These are phyloP conservation scores for Pheosia tremula DNA, from an alignment of 2,888 invertebrate genomes.

Conservation along the genomic window DNA sequence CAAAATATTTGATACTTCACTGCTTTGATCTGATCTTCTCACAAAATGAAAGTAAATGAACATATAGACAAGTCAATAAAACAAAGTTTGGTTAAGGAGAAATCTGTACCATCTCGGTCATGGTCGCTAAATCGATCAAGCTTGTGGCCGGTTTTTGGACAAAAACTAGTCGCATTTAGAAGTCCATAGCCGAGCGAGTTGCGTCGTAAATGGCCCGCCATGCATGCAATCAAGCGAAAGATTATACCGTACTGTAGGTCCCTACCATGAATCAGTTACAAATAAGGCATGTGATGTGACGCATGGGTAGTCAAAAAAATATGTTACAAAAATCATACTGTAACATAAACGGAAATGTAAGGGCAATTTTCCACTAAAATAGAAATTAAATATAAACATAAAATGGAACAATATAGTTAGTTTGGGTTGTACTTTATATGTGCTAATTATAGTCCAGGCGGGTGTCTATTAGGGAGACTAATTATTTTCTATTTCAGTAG, in stretches of 20 bases:
- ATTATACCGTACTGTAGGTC: conserved; percentile 29
- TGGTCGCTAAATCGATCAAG: conserved; percentile 51
- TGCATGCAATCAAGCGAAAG: conserved; percentile 34
- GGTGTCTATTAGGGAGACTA: too few species aligned
- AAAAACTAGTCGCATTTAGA: conserved; percentile 50
- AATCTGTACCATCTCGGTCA: conserved; percentile 51
- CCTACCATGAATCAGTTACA: conserved; percentile 39
- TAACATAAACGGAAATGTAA: too few species aligned
- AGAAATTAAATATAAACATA: too few species aligned
- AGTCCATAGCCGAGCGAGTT: conserved; percentile 30
- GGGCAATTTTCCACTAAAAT: too few species aligned
- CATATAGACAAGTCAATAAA: neutral
- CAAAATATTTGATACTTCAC: conserved; percentile 5
- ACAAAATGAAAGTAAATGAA: conserved; percentile 15
- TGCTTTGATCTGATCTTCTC: conserved; percentile 16
- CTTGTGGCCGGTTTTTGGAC: conserved; percentile 48
- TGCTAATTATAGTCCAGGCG: too few species aligned
- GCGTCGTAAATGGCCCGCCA: conserved; percentile 19
- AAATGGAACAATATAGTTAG: too few species aligned
- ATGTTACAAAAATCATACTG: too few species aligned
- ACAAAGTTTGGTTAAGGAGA: conserved; percentile 22
- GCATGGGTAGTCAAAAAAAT: too few species aligned
- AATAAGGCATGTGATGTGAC: conserved; percentile 32
- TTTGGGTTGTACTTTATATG: too few species aligned
- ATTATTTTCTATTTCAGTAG: too few species aligned